Conservation (phyloP, 2,888 invertebrate species). For the Gortyna flavago region DNA sequence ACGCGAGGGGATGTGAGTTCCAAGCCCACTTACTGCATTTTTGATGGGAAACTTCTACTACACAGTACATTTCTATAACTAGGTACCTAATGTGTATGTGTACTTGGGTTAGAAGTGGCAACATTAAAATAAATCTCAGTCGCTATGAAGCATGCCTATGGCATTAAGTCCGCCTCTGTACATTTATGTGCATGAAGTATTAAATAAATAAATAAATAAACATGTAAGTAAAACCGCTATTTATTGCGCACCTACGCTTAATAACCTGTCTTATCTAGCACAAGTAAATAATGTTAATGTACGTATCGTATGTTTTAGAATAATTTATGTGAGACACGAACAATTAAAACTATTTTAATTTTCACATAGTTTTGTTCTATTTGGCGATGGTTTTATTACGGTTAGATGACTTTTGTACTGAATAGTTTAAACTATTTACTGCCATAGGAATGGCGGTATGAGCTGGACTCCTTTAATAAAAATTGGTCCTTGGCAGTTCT, state of each 20-base stretch:
- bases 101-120: conserved; percentile 15
- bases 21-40: background rate
- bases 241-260: conserved; percentile 40
- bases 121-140: conserved; percentile 38
- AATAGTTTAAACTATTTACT: background rate
- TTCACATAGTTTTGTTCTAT: conserved; percentile 5
- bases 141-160: too few species aligned
- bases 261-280: conserved; percentile 45
- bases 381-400: background rate
- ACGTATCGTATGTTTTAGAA: conserved; percentile 12
- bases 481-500: too few species aligned
- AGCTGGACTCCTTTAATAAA: too few species aligned
- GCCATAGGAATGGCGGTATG: too few species aligned
- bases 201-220: too few species aligned
- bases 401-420: background rate
- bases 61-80: background rate
- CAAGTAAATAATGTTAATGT: conserved; percentile 45
- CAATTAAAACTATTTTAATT: background rate
- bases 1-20: too few species aligned
- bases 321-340: conserved; percentile 28
- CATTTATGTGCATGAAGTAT: too few species aligned
- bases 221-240: conserved; percentile 20
- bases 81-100: background rate
- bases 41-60: background rate
- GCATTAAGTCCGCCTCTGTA: too few species aligned